phyloP scores from a whole-genome alignment of 2,888 invertebrate genomes.

The Leucophora obtusa region DNA sequence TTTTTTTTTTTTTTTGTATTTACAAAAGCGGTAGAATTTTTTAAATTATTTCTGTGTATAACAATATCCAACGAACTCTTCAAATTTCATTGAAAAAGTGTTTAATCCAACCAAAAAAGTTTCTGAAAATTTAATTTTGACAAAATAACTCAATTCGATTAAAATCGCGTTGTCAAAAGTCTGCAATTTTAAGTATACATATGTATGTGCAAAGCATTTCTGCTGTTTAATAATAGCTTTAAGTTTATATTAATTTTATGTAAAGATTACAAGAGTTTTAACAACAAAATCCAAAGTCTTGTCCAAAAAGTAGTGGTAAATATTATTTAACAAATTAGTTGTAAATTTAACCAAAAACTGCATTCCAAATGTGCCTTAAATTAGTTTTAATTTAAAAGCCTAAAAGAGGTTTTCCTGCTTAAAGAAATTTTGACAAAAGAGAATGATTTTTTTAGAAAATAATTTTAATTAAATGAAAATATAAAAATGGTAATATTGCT shows the following conservation, averaged over 20 bases:
- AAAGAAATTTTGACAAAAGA: neutral
- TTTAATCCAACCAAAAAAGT: too few species aligned
- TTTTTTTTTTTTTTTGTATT: too few species aligned
- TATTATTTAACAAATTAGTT: constrained; percentile 39
- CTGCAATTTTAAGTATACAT: neutral
- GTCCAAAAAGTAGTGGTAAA: constrained; percentile 67
- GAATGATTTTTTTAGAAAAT: neutral
- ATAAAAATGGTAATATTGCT: too few species aligned
- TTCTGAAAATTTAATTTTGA: too few species aligned
- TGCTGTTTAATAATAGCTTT: constrained; percentile 42
- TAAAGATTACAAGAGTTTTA: constrained; percentile 14
- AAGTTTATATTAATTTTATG: constrained; percentile 20
- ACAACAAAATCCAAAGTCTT: constrained; percentile 77
- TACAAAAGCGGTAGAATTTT: too few species aligned
- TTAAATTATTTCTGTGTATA: too few species aligned
- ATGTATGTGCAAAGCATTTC: constrained; percentile 65
- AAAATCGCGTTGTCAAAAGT: too few species aligned
- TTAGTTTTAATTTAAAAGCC: constrained; percentile 45
- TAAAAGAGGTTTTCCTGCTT: constrained; percentile 20
- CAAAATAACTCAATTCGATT: too few species aligned
- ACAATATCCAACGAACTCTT: too few species aligned
- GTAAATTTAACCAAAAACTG: constrained; percentile 59
- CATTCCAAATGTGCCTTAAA: constrained; percentile 77
- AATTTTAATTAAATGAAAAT: too few species aligned
- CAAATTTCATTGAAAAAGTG: too few species aligned